Evolutionary conservation across 2,113 vertebrate species (phyloP), one percentile per base, ranked within the genome.

Genomic region (Setophaga petechia): DNA sequence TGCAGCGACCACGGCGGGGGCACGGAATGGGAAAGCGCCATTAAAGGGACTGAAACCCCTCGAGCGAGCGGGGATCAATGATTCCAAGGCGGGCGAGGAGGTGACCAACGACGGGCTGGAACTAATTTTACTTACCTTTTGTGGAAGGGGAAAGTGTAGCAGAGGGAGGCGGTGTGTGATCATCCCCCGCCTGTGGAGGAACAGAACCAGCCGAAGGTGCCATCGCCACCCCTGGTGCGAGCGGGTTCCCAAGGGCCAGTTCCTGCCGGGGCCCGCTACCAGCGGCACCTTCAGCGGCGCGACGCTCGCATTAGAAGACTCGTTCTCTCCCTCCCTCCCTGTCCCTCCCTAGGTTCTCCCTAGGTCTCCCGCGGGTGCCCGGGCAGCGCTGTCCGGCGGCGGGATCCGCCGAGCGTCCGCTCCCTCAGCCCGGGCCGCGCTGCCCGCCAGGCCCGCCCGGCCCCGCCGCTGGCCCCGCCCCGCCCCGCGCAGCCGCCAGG

Each of bases 1-100:
- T 0, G 43, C 31, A 18, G 16, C 3, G 41, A 3, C 20, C 1
- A 0, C 0, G 22, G 6, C 1, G 35, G 0, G 63, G 9, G 30
- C 2, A 2, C 0, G 22, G 4, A 6, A 2, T 2, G 51, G 81
- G 21, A 13, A 19, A 21, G 11, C 1, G 25, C 12, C 62, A 6
- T 13, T 2, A 3, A 4, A 10, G 0, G 21, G 5, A 3, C 6
- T 2, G 6, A 18, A 55, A 11, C 6, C 46, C 30, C 35, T 3
- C 2, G 2, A 11, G 27, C 1, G 4, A 20, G 39, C 1, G 33
- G 5, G 41, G 22, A 1, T 3, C 21, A 22, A 4, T 1, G 41
- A 8, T 12, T 23, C 18, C 35, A 11, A 6, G 18, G 31, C 1
- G 24, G 43, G 10, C 19, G 9, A 35, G 25, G 37, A 24, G 24